phyloP scores from a whole-genome alignment of 2,113 vertebrate genomes.

The Indicator indicator region DNA sequence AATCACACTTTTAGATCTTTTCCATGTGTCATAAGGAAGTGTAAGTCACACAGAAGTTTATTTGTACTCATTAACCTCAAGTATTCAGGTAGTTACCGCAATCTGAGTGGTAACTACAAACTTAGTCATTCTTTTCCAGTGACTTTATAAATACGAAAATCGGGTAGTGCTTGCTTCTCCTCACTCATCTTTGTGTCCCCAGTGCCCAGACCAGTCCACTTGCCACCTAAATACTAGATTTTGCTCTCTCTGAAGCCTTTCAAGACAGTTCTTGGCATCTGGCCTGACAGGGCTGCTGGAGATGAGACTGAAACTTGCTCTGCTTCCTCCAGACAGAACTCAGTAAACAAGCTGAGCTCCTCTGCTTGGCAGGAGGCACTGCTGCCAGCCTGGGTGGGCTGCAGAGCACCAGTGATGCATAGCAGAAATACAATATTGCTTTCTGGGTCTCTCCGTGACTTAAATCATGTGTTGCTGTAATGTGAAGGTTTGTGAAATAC shows the following conservation, averaged over 20 bases:
- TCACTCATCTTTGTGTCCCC: not conserved
- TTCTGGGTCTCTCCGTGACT: not conserved
- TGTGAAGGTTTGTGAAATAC: not conserved
- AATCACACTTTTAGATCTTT: not conserved
- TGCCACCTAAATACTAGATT: not conserved
- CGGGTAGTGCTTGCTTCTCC: rapidly evolving
- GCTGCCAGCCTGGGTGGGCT: not conserved
- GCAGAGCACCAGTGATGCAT: not conserved
- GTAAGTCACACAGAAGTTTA: not conserved
- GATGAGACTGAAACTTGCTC: not conserved
- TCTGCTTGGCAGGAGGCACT: constrained; percentile 27
- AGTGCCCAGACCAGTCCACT: not conserved
- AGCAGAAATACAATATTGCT: not conserved
- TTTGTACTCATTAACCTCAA: constrained; percentile 34
- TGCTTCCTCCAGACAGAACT: constrained; percentile 37
- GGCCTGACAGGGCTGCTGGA: constrained; percentile 36
- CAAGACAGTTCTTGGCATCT: constrained; percentile 40
- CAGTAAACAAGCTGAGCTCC: constrained; percentile 24
- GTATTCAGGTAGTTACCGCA: constrained; percentile 8
- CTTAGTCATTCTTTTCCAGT: not conserved
- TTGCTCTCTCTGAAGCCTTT: not conserved
- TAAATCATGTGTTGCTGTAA: not conserved
- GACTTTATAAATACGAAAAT: not conserved
- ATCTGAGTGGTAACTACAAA: not conserved
- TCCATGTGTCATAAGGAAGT: not conserved